Base-by-base conservation (phyloP, 1,140 invertebrate genomes). In the Lanistes nyassanus region DNA sequence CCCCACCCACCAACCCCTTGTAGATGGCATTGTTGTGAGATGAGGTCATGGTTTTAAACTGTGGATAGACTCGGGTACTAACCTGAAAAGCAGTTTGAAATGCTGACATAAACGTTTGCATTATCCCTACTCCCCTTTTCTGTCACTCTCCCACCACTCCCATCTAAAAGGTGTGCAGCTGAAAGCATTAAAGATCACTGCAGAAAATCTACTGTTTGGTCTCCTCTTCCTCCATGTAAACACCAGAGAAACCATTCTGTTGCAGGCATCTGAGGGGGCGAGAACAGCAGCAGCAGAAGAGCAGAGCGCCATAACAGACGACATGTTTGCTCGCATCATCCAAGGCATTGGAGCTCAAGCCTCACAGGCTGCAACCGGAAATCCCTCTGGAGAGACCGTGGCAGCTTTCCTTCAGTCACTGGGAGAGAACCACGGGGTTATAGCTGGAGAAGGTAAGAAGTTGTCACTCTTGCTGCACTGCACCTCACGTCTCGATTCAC, bases 381-480 rank as follows among this genome's bases (percentile, higher is more conserved):
- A 83, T 42, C 78, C 78, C 47, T 73, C 82, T 21, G 66, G 66
- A 31, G 78, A 81, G 29, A 90, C 90, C 29, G 86, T 92, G 51
- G 86, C 90, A 23, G 86, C 90, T 65, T 88, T 91, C 37, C 77
- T 92, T n/a, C 82, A 86, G 60, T 85, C 76, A 71, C 80, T 88
- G 13, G 84, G 84, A 19, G 78, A 84, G 23, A 77, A 68, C 23
- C 80, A 82, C 39, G 80, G 81, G 58, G 76, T 85, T n/a, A 64
- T 76, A 26, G 79, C 79, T 78, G 91, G 89, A 55, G 90, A 90
- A 87, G 87, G 86, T 87, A 78, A 65, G 72, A 55, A 36, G 21
- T n/a, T 23, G 31, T 6, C 42, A 47, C 42, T 47, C 19, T 2
- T 47, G 1, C 5, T 47, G n/a, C n/a, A n/a, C n/a, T n/a, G n/a